Evolutionary conservation across 1,140 invertebrate species (phyloP).

Genomic region (Drosophila azteca): DNA sequence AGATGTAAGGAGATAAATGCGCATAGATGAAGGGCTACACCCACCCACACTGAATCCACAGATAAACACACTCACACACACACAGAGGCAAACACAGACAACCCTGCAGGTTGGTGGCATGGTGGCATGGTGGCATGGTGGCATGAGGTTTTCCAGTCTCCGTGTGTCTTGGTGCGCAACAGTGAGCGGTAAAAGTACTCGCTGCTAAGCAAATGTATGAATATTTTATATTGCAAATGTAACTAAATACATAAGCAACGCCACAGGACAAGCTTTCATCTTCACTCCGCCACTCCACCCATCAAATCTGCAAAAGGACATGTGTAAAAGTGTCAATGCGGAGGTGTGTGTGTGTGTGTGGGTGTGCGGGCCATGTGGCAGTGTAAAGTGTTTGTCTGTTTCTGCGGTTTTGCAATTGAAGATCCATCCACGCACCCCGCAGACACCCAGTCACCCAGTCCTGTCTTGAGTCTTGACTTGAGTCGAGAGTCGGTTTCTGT

Average conservation of each 20-base stretch:
- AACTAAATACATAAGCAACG: slow-evolving; percentile 64
- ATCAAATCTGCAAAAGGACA: slow-evolving; percentile 65
- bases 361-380: slow-evolving; percentile 16
- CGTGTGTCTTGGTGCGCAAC: slow-evolving; percentile 34
- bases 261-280: slow-evolving; percentile 52
- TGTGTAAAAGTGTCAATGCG: slow-evolving; percentile 65
- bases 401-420: slow-evolving; percentile 76
- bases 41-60: not conserved
- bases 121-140: not conserved
- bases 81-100: not conserved
- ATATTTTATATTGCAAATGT: slow-evolving; percentile 78
- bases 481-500: slow-evolving; percentile 31
- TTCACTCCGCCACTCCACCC: slow-evolving; percentile 11
- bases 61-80: not conserved
- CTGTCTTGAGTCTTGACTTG: slow-evolving; percentile 8
- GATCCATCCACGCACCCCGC: not conserved
- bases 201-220: slow-evolving; percentile 70
- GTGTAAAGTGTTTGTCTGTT: slow-evolving; percentile 12
- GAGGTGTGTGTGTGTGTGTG: not conserved
- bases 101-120: not conserved
- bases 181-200: slow-evolving; percentile 49
- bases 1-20: slow-evolving; percentile 24
- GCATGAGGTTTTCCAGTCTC: slow-evolving; percentile 42
- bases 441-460: not conserved
- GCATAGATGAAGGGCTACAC: not conserved